A percentile compares a stretch with the other conserved stretches of the same genome.
These are phyloP conservation scores for Leptinotarsa defecta DNA, from an alignment of 1,140 invertebrate genomes.

Conservation along the genomic window DNA sequence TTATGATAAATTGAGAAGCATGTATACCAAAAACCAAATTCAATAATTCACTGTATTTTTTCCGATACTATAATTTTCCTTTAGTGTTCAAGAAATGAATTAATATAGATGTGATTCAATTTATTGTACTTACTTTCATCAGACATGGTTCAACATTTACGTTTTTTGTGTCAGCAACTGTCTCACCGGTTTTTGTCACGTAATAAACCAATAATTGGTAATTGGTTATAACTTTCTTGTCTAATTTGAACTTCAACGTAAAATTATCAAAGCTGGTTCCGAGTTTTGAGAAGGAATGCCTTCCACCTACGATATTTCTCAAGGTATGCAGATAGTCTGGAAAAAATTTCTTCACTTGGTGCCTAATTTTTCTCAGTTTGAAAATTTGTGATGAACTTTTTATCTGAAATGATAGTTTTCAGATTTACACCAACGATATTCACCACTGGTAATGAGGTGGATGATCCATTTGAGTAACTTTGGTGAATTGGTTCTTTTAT, in stretches of 20 bases:
- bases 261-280: constrained; percentile 38
- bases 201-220: constrained; percentile 46
- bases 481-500: too few relatives aligned
- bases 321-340: constrained; percentile 35
- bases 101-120: too few relatives aligned
- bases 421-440: constrained; percentile 1
- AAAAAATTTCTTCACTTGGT: constrained; percentile 36
- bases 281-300: constrained; percentile 40
- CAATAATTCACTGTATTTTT: too few relatives aligned
- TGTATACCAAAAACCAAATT: too few relatives aligned
- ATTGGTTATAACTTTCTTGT: constrained; percentile 37
- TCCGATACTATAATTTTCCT: too few relatives aligned
- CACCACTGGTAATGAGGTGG: too few relatives aligned
- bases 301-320: constrained; percentile 39
- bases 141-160: constrained; percentile 41
- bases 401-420: constrained; percentile 35
- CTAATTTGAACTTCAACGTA: constrained; percentile 40
- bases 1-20: too few relatives aligned
- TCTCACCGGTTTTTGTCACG: constrained; percentile 39
- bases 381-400: constrained; percentile 37
- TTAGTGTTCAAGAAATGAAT: too few relatives aligned
- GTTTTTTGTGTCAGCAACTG: constrained; percentile 37
- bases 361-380: constrained; percentile 36
- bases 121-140: constrained; percentile 29
- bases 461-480: too few relatives aligned